A percentile compares a stretch with the other conserved stretches of the same genome.
These are phyloP conservation scores for Apostichopus californicus DNA, from an alignment of 35 echinoderm and acorn worm species.

Conservation along the genomic window DNA sequence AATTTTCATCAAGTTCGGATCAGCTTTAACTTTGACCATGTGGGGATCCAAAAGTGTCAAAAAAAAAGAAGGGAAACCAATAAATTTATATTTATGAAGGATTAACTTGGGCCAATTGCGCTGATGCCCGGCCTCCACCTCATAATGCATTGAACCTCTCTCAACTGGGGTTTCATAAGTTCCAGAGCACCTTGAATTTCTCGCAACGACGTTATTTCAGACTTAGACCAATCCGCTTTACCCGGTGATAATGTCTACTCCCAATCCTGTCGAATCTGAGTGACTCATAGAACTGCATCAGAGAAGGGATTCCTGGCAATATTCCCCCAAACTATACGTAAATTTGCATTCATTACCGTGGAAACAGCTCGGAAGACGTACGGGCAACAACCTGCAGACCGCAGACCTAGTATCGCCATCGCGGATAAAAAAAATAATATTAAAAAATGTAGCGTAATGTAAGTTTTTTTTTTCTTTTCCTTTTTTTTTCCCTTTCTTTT, in stretches of 20 bases:
- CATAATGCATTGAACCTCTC: not conserved
- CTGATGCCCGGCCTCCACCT: not conserved
- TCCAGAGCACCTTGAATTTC: not conserved
- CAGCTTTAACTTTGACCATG: too few species aligned
- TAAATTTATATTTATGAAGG: not conserved
- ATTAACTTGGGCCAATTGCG: not conserved
- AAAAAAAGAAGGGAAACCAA: too few species aligned
- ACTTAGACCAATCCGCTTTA: not conserved
- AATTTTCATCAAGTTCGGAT: too few species aligned
- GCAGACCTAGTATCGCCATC: not conserved
- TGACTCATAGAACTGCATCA: conserved; percentile 14
- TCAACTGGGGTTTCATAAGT: not conserved
- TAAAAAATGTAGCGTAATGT: not conserved
- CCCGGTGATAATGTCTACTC: not conserved
- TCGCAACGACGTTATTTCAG: not conserved
- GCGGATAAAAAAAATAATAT: not conserved
- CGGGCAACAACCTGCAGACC: conserved; percentile 49
- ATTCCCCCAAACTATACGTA: conserved; percentile 33
- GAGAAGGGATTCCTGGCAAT: conserved; percentile 17
- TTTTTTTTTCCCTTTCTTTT: too few species aligned
- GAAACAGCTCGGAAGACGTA: not conserved
- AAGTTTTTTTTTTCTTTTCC: too few species aligned
- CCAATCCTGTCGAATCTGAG: not conserved
- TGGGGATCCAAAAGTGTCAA: too few species aligned
- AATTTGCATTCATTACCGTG: conserved; percentile 40